Evolutionary conservation across 2,113 vertebrate genomes (phyloP).

Genomic region (Chiloscyllium plagiosum): DNA sequence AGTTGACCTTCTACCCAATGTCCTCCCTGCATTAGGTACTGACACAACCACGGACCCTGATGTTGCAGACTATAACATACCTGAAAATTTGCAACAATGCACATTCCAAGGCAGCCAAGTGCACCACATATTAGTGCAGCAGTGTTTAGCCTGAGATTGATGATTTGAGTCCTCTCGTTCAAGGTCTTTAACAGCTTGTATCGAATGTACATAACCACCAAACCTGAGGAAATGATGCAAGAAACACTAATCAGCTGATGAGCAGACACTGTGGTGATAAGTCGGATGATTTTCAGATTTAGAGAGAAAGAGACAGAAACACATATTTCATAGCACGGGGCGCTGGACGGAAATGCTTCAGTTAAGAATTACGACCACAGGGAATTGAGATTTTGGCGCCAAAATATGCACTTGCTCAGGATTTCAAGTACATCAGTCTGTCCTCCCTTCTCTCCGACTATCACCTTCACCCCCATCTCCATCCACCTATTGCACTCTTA

Average conservation of each 20-base stretch:
- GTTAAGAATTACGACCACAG: not conserved
- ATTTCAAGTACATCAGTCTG: not conserved
- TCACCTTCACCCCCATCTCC: too few species aligned
- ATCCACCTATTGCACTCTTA: too few species aligned
- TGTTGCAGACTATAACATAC: slow-evolving; percentile 49
- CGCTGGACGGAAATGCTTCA: not conserved
- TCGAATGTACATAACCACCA: slow-evolving; percentile 72
- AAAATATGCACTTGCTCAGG: not conserved
- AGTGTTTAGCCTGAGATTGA: slow-evolving; percentile 57
- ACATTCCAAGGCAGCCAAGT: slow-evolving; percentile 77
- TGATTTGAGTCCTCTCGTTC: slow-evolving; percentile 46
- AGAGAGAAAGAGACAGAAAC: not conserved
- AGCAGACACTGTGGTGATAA: not conserved
- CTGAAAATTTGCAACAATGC: slow-evolving; percentile 87
- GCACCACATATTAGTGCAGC: slow-evolving; percentile 59
- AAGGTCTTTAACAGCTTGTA: slow-evolving; percentile 79
- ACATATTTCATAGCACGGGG: not conserved
- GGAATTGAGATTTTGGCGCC: not conserved
- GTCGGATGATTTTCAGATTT: not conserved
- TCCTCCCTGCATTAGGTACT: not conserved
- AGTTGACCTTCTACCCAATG: not conserved
- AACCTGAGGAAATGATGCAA: slow-evolving; percentile 54
- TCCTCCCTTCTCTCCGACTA: too few species aligned
- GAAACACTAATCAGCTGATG: not conserved
- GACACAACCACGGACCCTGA: not conserved